Percentiles rank a stretch among this genome's conserved stretches.
phyloP scores from a whole-genome alignment of 2,113 vertebrate genomes.

The Calidris pugnax region DNA sequence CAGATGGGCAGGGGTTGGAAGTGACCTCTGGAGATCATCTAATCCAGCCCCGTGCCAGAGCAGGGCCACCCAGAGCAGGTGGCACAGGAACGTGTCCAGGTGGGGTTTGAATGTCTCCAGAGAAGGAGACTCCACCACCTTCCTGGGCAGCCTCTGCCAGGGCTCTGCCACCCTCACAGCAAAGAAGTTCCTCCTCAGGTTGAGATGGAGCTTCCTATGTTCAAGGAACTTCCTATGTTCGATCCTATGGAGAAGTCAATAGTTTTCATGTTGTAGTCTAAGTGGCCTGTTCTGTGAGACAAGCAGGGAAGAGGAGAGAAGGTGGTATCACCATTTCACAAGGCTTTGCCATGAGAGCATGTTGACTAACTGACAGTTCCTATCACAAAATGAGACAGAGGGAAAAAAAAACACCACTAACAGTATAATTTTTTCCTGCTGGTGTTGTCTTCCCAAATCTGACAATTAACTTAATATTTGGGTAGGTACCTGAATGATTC shows the following conservation, averaged over 20 bases:
- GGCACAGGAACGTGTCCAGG: too few relatives aligned
- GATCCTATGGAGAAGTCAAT: not conserved
- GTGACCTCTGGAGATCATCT: too few relatives aligned
- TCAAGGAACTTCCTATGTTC: too few relatives aligned
- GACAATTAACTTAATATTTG: not conserved
- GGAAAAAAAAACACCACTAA: accelerated
- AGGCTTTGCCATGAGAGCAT: not conserved
- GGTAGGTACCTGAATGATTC: not conserved
- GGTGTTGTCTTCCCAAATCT: not conserved
- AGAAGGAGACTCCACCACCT: too few relatives aligned
- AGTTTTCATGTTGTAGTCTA: not conserved
- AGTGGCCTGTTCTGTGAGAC: not conserved
- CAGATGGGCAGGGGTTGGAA: too few relatives aligned
- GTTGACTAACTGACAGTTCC: not conserved
- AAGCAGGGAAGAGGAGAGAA: not conserved
- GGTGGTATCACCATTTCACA: accelerated
- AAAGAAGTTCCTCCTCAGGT: too few relatives aligned
- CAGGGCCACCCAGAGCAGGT: too few relatives aligned
- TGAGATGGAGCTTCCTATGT: too few relatives aligned
- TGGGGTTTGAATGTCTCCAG: too few relatives aligned
- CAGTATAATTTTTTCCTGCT: not conserved
- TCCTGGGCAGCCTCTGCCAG: too few relatives aligned
- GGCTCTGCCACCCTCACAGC: too few relatives aligned
- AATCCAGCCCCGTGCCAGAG: too few relatives aligned
- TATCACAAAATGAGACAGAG: not conserved